These are phyloP conservation scores for Melangyna quadrimaculata DNA, from an alignment of 2,888 invertebrate genomes.

Conservation along the genomic window DNA sequence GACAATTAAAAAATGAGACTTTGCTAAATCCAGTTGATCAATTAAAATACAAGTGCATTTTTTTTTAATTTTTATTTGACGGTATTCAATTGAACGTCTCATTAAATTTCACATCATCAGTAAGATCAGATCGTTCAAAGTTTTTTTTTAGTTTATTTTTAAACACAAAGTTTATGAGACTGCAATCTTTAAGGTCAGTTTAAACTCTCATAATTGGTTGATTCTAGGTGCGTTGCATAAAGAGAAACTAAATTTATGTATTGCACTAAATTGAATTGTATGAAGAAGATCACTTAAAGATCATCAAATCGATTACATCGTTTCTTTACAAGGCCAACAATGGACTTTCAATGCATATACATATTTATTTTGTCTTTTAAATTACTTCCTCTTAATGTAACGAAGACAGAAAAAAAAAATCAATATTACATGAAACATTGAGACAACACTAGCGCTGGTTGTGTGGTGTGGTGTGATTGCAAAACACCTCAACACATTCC, in stretches of 20 bases:
- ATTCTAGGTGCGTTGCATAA: conserved; percentile 14
- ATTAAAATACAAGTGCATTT: conserved; percentile 15
- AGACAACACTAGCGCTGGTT: not conserved
- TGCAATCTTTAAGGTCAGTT: conserved; percentile 48
- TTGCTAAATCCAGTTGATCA: not conserved
- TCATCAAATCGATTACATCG: conserved; percentile 29
- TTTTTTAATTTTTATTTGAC: not conserved
- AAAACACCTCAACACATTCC: conserved; percentile 33
- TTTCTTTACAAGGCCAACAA: conserved; percentile 18
- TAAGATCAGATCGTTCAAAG: conserved; percentile 12
- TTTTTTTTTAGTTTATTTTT: not conserved
- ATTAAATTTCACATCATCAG: conserved; percentile 12
- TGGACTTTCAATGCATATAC: not conserved
- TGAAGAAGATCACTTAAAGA: conserved; percentile 37
- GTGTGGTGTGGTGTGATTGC: not conserved
- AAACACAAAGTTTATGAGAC: not conserved
- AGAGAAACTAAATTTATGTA: not conserved
- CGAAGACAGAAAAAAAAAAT: not conserved
- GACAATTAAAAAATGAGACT: conserved; percentile 9
- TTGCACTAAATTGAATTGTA: too few species aligned
- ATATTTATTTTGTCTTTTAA: not conserved
- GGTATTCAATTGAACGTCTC: conserved; percentile 41
- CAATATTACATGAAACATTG: conserved; percentile 4
- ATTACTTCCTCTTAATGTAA: conserved; percentile 9
- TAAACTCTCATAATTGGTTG: conserved; percentile 5